Percentiles rank a stretch among this genome's conserved stretches.
These are phyloP conservation scores for Rhingia campestris DNA, from an alignment of 2,888 invertebrate species.

Conservation along the genomic window DNA sequence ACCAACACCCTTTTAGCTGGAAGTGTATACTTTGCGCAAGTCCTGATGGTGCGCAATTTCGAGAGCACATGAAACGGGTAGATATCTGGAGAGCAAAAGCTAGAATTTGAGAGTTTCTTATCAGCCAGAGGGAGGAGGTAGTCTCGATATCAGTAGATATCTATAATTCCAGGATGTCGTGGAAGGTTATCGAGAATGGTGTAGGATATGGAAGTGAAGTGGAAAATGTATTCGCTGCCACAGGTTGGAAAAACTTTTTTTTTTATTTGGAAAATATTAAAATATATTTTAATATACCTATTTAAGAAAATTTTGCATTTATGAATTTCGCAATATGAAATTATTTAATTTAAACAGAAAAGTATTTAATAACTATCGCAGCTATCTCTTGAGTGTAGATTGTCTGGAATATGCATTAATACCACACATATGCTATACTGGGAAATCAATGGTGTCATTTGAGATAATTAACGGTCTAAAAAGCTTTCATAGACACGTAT, in stretches of 20 bases:
- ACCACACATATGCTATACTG: too few species aligned
- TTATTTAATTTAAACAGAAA: too few species aligned
- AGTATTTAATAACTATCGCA: too few species aligned
- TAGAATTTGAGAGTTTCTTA: constrained; percentile 21
- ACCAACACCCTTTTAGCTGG: constrained; percentile 11
- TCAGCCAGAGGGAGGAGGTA: constrained; percentile 12
- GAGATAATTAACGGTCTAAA: too few species aligned
- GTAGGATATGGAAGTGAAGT: neutral
- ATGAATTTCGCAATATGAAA: too few species aligned
- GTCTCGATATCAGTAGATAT: constrained; percentile 28
- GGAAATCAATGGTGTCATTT: too few species aligned
- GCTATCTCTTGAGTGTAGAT: too few species aligned
- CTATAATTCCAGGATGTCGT: constrained; percentile 38
- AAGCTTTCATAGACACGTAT: too few species aligned
- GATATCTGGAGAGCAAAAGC: constrained; percentile 31
- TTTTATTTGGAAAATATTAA: neutral
- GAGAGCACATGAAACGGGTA: constrained; percentile 11
- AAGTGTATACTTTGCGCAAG: constrained; percentile 23
- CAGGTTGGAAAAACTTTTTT: constrained; percentile 55
- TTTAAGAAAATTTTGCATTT: too few species aligned
- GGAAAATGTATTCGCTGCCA: constrained; percentile 32
- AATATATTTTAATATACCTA: too few species aligned
- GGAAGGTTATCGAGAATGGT: constrained; percentile 27
- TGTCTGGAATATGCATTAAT: too few species aligned
- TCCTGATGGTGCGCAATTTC: constrained; percentile 52